Base-by-base conservation (phyloP, 2,888 invertebrate genomes). In the Nasonia oneida region DNA sequence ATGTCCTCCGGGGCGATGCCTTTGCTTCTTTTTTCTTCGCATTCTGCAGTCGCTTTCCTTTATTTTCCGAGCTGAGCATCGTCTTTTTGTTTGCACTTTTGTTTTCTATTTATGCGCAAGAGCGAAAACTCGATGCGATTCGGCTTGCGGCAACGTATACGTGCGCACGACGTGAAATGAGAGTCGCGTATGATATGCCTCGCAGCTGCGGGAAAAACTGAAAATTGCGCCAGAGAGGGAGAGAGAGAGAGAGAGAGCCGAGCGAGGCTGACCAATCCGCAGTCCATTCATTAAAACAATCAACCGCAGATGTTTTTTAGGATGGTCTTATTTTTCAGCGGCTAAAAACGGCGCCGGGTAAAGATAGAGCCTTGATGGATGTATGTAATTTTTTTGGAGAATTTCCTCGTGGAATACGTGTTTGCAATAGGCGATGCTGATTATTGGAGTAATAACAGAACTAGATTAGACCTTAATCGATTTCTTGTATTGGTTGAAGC, bases 1-100 rank as follows among this genome's bases (percentile, higher is more conserved):
- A 87, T 86, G 87, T 88, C 83, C 83, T 86, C 81, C 85, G 79
- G 53, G 82, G 77, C 61, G 29, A 18, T 74, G 42, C 70, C 33
- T 67, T 53, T 23, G 70, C 74, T 53, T 74, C 70, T 39, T 80
- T 86, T 74, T 84, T 83, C 61, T 57, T 71, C 37, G n/a, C 73
- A 42, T 39, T 42, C 42, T 84, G 33, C 18, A n/a, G 73, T 23
- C 39, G 42, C 39, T 15, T 10, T 15, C 73, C 10, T 73, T 42
- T 73, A 73, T 73, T 73, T 47, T 67, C 67, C 12, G 23, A 61
- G 67, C 67, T 64, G 29, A 12, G 37, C 84, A 80, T 70, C 80
- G 29, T 33, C 37, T 33, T 75, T 50, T 61, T 47, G 37, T 71
- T 67, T 37, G 37, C 42, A 77, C 64, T 67, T 71, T 80, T 80